phyloP scores from a whole-genome alignment of 2,797 vertebrate genomes.

The Jordanella pulchra region DNA sequence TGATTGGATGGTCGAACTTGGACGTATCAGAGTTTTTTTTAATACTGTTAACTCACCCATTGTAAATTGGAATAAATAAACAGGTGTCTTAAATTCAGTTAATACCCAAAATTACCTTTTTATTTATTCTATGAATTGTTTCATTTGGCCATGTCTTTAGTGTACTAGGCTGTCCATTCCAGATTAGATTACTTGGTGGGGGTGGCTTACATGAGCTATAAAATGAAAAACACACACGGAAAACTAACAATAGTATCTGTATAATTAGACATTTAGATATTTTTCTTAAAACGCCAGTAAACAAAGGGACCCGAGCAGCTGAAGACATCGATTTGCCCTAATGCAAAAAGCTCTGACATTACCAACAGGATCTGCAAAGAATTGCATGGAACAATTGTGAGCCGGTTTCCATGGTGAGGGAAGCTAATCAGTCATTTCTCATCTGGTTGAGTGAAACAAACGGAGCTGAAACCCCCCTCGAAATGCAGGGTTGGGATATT shows the following conservation, averaged over 20 bases:
- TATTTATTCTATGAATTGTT: no score
- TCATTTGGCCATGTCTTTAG: no score
- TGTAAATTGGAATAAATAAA: background rate
- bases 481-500: slow-evolving; percentile 19
- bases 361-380: slow-evolving; percentile 20
- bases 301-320: slow-evolving; percentile 48
- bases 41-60: no score
- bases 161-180: no score
- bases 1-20: background rate
- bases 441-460: slow-evolving; percentile 42
- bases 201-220: slow-evolving; percentile 9
- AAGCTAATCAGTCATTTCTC: slow-evolving; percentile 51
- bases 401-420: slow-evolving; percentile 62
- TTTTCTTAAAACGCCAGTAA: slow-evolving; percentile 32
- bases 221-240: no score
- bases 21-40: background rate
- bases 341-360: slow-evolving; percentile 15
- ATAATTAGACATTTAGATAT: slow-evolving; percentile 38
- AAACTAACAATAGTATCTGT: slow-evolving; percentile 27
- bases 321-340: slow-evolving; percentile 37
- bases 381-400: slow-evolving; percentile 27
- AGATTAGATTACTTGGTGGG: background rate
- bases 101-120: background rate
- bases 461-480: slow-evolving; percentile 20
- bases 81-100: background rate